Evolutionary conservation across 2,888 invertebrate genomes (phyloP).

Genomic region (Nomada fucata): DNA sequence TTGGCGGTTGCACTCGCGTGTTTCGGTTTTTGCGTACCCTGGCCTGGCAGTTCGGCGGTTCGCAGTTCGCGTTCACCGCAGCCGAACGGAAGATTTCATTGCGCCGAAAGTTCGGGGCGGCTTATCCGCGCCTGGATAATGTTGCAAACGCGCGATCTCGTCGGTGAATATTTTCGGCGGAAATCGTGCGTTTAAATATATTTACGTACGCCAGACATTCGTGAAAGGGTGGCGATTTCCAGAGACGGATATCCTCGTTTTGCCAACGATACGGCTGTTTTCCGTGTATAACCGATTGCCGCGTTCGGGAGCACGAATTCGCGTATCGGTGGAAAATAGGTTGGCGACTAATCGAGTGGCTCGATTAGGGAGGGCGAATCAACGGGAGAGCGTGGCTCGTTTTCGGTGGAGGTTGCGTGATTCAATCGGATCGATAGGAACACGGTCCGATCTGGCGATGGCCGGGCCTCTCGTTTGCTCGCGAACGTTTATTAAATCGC

Average conservation of each 20-base stretch:
- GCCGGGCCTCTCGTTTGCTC: constrained; percentile 41
- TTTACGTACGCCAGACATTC: too few species aligned
- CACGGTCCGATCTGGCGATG: constrained; percentile 52
- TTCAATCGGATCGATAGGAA: constrained; percentile 45
- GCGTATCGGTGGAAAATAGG: constrained; percentile 1
- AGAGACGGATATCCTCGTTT: too few species aligned
- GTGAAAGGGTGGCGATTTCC: too few species aligned
- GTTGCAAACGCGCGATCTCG: too few species aligned
- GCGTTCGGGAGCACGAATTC: background rate
- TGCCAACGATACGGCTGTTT: background rate
- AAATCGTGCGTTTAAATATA: too few species aligned
- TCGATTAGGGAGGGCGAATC: constrained; percentile 11
- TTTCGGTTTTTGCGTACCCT: background rate
- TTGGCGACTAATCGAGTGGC: constrained; percentile 11
- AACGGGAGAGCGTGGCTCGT: background rate
- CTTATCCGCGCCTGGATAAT: too few species aligned
- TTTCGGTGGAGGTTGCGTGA: constrained; percentile 41
- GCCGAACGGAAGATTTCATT: too few species aligned
- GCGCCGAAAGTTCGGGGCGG: too few species aligned
- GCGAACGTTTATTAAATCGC: constrained; percentile 66
- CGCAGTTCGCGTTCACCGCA: background rate
- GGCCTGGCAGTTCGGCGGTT: background rate
- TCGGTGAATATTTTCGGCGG: too few species aligned
- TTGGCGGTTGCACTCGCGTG: background rate
- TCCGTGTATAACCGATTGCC: background rate